Evolutionary conservation across 2,797 vertebrate species (phyloP), one percentile per base, ranked within the genome.

Genomic region (Etheostoma perlongum): DNA sequence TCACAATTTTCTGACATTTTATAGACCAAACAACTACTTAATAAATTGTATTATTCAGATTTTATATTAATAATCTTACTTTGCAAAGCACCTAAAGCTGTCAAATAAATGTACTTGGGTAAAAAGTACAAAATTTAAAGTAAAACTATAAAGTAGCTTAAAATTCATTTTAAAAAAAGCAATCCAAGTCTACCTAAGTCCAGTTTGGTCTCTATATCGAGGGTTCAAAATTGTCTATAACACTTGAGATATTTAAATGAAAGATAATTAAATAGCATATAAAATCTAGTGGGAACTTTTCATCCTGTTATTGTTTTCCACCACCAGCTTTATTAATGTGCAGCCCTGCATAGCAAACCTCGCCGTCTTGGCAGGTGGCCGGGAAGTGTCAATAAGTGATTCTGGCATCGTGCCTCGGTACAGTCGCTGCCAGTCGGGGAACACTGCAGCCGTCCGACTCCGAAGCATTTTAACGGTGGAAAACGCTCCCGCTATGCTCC

Each of bases 401-500:
- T 85, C 81, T 92, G 91, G 89, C 85, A 80, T 70, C 63, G 49
- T 60, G 86, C 80, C 75, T 40, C 63, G 60, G 79, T 54, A 9
- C 67, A 21, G 51, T 18, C 36, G 36, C 36, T 36, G 80, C 79
- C 73, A 53, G 76, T 49, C 47, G 47, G 57, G 79, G 44, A 76
- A 49, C 58, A 9, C 75, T 73, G 84, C 80, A 74, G 85, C 85
- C 73, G 58, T 52, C 30, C 64, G 64, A 73, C 74, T 81, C 78
- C 76, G 88, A 89, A 92, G 85, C 90, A 84, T 86, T 90, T 91
- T 78, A 88, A 74, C 12, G 25, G 68, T n/a, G 15, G 60, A 82
- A 78, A 91, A 83, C 74, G 73, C 85, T 70, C 69, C 65, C 13
- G 67, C 80, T 67, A 65, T 86, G 86, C 84, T 83, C 65, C 2